phyloP scores from a whole-genome alignment of 2,797 vertebrate species.

The Otus scops region DNA sequence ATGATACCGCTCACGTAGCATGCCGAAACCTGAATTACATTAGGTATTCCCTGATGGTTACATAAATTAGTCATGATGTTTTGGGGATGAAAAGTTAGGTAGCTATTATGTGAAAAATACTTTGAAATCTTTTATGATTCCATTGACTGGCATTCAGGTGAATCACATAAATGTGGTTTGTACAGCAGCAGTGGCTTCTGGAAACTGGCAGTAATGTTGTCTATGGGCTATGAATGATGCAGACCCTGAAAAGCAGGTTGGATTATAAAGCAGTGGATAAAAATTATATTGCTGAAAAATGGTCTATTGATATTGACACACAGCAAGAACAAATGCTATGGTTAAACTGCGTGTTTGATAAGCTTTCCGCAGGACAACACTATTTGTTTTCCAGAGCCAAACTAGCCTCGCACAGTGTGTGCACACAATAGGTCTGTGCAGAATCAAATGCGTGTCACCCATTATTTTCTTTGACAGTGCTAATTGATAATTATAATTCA shows the following conservation, averaged over 20 bases:
- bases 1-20: neutral
- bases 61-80: slow-evolving; percentile 62
- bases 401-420: neutral
- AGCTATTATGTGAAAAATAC: slow-evolving; percentile 34
- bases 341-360: slow-evolving; percentile 22
- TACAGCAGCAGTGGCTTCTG: slow-evolving; percentile 18
- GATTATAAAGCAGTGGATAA: slow-evolving; percentile 50
- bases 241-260: slow-evolving; percentile 12
- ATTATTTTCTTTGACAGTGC: slow-evolving; percentile 26
- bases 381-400: slow-evolving; percentile 36
- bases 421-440: neutral
- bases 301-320: slow-evolving; percentile 45
- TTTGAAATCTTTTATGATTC: slow-evolving; percentile 13
- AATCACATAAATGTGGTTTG: neutral
- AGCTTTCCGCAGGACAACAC: neutral
- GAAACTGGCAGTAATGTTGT: neutral
- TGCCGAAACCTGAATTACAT: slow-evolving; percentile 51
- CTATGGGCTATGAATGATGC: neutral
- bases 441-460: slow-evolving; percentile 7
- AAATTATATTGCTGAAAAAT: slow-evolving; percentile 57
- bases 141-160: slow-evolving; percentile 45
- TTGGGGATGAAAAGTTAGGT: slow-evolving; percentile 43
- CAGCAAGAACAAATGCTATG: slow-evolving; percentile 33
- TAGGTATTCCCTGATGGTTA: slow-evolving; percentile 49
- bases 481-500: slow-evolving; percentile 62